phyloP scores from a whole-genome alignment of 2,797 vertebrate genomes.

The Spea hammondii region DNA sequence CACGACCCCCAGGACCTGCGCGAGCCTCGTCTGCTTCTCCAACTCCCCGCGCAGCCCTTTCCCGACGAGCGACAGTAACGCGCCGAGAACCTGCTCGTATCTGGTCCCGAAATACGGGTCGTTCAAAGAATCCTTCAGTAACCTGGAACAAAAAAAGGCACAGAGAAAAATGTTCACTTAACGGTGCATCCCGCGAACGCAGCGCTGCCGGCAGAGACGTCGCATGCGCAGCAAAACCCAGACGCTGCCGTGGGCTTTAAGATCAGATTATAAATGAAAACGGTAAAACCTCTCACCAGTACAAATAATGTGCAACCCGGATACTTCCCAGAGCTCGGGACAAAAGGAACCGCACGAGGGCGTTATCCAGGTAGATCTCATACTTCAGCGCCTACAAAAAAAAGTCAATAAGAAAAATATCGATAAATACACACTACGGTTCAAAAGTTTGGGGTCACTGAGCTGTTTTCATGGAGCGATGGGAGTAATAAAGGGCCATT shows the following conservation, averaged over 20 bases:
- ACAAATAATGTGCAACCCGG: conserved; percentile 87
- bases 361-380: conserved; percentile 88
- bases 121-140: conserved; percentile 89
- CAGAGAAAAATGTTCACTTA: conserved; percentile 32
- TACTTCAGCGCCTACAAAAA: conserved; percentile 84
- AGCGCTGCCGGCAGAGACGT: not conserved
- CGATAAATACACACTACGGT: not conserved
- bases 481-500: too few relatives aligned
- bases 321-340: conserved; percentile 88
- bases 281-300: conserved; percentile 79
- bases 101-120: conserved; percentile 82
- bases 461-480: too few relatives aligned
- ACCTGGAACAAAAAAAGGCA: conserved; percentile 70
- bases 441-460: too few relatives aligned
- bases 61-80: conserved; percentile 87
- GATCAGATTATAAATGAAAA: not conserved
- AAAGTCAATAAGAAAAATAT: not conserved
- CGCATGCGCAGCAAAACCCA: not conserved
- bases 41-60: conserved; percentile 83
- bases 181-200: not conserved
- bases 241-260: too few relatives aligned
- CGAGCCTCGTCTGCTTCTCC: conserved; percentile 86
- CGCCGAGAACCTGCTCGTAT: conserved; percentile 86
- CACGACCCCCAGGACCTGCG: conserved; percentile 85
- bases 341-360: conserved; percentile 86